Percentiles rank a stretch among this genome's conserved stretches.
Evolutionary conservation across 2,113 vertebrate species (phyloP).

Genomic region (Variabilichromis moorii): DNA sequence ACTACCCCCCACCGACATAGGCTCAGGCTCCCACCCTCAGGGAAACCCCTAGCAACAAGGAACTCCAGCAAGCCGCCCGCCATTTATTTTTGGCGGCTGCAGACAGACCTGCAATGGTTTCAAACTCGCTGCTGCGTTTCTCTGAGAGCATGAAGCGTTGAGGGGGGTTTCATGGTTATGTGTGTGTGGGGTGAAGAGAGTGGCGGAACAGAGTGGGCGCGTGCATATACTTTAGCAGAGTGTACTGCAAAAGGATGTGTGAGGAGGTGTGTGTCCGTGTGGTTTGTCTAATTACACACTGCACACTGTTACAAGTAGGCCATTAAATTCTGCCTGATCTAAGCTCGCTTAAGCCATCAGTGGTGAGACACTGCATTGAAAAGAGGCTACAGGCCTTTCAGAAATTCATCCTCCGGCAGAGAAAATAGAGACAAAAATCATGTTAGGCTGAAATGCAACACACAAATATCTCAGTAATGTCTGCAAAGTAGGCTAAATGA

Average conservation of each 20-base stretch:
- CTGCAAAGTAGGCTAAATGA: neutral
- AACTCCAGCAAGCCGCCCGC: slow-evolving; percentile 45
- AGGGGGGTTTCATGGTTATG: neutral
- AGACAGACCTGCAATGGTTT: slow-evolving; percentile 27
- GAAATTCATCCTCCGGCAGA: neutral
- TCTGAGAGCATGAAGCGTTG: neutral
- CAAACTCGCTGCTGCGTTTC: slow-evolving; percentile 2
- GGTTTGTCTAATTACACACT: neutral
- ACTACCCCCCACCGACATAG: neutral
- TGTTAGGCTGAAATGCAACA: neutral
- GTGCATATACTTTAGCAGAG: neutral
- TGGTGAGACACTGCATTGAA: neutral
- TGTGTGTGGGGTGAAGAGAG: neutral
- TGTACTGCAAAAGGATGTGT: neutral
- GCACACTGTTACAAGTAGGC: slow-evolving; percentile 12
- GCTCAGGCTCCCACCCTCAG: slow-evolving; percentile 48
- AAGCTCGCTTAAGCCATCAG: neutral
- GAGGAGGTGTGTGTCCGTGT: neutral
- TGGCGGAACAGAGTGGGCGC: neutral
- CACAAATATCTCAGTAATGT: neutral
- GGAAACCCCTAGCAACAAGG: slow-evolving; percentile 74
- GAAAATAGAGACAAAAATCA: neutral
- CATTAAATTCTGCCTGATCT: slow-evolving; percentile 18
- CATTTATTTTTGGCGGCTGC: slow-evolving; percentile 57
- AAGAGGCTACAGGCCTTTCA: neutral